Conservation (phyloP, 2,888 invertebrate species). For the Hypselothyrea guttata region DNA sequence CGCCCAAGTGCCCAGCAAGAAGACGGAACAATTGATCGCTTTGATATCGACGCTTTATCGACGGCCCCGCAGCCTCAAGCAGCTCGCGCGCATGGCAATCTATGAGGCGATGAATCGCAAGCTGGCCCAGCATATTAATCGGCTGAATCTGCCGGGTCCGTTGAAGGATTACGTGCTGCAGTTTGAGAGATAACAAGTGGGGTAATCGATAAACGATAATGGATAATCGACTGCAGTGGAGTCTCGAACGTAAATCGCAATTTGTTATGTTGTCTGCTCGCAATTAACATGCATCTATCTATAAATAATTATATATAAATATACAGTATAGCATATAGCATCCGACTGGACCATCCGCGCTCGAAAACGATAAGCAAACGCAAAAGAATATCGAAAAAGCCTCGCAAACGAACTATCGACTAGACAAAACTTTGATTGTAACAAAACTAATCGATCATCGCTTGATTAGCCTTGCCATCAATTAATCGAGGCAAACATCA, state of each 20-base stretch:
- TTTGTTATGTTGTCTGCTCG: slow-evolving; percentile 34
- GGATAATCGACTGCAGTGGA: slow-evolving; percentile 37
- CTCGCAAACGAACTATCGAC: too few species aligned
- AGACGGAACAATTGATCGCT: slow-evolving; percentile 85
- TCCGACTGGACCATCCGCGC: too few species aligned
- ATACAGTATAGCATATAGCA: slow-evolving; percentile 31
- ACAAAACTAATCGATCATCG: too few species aligned
- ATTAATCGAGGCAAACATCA: too few species aligned
- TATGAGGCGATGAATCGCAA: slow-evolving; percentile 86
- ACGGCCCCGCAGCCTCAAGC: slow-evolving; percentile 87
- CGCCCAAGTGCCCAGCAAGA: slow-evolving; percentile 85
- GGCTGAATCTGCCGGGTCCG: slow-evolving; percentile 87
- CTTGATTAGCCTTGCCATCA: too few species aligned
- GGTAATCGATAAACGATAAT: slow-evolving; percentile 13
- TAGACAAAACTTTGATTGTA: too few species aligned
- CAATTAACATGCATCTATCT: slow-evolving; percentile 6
- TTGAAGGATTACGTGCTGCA: slow-evolving; percentile 88
- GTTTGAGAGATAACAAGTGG: slow-evolving; percentile 84
- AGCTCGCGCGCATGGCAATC: slow-evolving; percentile 87
- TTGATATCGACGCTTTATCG: slow-evolving; percentile 86
- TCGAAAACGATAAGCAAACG: too few species aligned
- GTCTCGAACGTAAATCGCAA: slow-evolving; percentile 58
- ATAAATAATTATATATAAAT: slow-evolving; percentile 23
- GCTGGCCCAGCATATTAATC: slow-evolving; percentile 86
- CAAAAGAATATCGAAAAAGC: too few species aligned